Evolutionary conservation across 1,140 invertebrate genomes (phyloP).

Genomic region (Drosophila bipectinata): DNA sequence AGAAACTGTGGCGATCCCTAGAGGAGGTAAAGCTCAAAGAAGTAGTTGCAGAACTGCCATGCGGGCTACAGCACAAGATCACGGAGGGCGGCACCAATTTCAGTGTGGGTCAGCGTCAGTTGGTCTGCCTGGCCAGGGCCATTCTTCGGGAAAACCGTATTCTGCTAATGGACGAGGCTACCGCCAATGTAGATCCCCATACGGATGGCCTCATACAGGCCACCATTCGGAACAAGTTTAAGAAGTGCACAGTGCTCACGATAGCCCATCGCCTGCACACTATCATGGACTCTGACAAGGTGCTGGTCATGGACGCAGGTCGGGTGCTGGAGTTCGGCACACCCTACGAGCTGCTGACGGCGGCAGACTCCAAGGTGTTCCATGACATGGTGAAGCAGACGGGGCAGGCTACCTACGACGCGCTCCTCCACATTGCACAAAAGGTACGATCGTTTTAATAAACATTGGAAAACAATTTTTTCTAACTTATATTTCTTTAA

Average conservation of each 20-base stretch:
- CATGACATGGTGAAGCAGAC: conserved; percentile 88
- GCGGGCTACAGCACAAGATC: conserved; percentile 89
- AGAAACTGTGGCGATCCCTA: conserved; percentile 91
- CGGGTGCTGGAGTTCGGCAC: conserved; percentile 87
- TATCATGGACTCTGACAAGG: conserved; percentile 88
- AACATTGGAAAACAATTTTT: not conserved
- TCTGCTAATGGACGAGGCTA: conserved; percentile 89
- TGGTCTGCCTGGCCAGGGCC: conserved; percentile 91
- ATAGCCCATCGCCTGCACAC: conserved; percentile 94
- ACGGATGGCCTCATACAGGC: conserved; percentile 90
- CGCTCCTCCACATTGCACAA: conserved; percentile 86
- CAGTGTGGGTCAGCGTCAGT: conserved; percentile 92
- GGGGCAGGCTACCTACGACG: conserved; percentile 86
- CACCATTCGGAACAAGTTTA: conserved; percentile 89
- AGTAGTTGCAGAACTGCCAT: conserved; percentile 86
- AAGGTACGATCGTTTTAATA: conserved; percentile 63
- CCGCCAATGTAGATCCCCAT: conserved; percentile 89
- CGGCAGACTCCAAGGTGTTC: conserved; percentile 84
- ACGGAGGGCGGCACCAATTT: conserved; percentile 91
- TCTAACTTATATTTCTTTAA: too few species aligned
- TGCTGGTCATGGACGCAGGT: conserved; percentile 87
- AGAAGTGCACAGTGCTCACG: conserved; percentile 91
- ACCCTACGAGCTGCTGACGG: conserved; percentile 86
- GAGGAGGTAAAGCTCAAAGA: conserved; percentile 90
- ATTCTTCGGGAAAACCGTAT: conserved; percentile 92